A percentile compares a stretch with the other conserved stretches of the same genome.
Conservation (phyloP, 2,797 vertebrate species). For the Danionella dracula region DNA sequence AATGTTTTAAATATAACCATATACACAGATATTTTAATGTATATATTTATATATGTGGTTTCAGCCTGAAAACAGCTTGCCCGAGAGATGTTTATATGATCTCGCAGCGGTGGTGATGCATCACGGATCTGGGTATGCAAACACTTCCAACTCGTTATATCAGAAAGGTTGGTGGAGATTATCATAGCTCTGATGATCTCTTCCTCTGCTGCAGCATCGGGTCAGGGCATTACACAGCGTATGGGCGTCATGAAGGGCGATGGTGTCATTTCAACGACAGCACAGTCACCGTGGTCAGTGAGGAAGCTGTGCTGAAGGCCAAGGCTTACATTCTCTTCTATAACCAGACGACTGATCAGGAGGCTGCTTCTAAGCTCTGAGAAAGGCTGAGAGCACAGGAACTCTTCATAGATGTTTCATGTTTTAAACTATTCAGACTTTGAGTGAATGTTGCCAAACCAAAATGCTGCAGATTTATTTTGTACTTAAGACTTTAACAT, state of each 20-base stretch:
- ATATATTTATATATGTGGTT: not conserved
- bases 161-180: slow-evolving; percentile 36
- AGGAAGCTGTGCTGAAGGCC: slow-evolving; percentile 89
- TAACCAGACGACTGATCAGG: slow-evolving; percentile 77
- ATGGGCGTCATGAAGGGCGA: slow-evolving; percentile 82
- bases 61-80: slow-evolving; percentile 85
- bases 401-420: slow-evolving; percentile 19
- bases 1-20: not conserved
- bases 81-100: slow-evolving; percentile 88
- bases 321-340: slow-evolving; percentile 99
- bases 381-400: no score
- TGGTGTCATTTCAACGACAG: slow-evolving; percentile 99
- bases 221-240: slow-evolving; percentile 96
- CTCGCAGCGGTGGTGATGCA: slow-evolving; percentile 94
- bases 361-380: slow-evolving; percentile 64
- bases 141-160: not conserved
- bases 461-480: slow-evolving; percentile 83
- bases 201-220: slow-evolving; percentile 73
- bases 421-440: slow-evolving; percentile 46
- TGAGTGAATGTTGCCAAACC: slow-evolving; percentile 72
- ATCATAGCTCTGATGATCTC: not conserved
- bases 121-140: slow-evolving; percentile 95
- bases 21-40: no score
- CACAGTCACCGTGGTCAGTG: slow-evolving; percentile 88
- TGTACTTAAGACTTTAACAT: no score